phyloP scores from a whole-genome alignment of 2,113 vertebrate species.

The Hyaena hyaena region DNA sequence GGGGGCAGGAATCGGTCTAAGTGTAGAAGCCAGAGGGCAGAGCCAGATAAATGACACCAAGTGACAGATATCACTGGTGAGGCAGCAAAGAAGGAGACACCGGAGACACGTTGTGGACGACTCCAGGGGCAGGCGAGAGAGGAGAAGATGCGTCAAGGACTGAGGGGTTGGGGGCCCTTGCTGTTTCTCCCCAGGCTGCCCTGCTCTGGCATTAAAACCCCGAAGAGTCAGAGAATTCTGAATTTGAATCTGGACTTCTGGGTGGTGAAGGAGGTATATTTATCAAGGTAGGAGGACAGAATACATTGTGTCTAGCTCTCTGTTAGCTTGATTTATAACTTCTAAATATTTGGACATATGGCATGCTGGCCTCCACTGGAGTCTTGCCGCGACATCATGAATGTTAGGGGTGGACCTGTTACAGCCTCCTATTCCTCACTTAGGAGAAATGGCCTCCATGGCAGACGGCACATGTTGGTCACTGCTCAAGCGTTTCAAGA shows the following conservation, averaged over 20 bases:
- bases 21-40: not conserved
- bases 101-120: not conserved
- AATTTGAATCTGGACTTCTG: not conserved
- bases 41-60: not conserved
- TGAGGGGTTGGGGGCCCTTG: accelerated
- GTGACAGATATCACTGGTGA: not conserved
- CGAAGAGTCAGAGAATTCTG: not conserved
- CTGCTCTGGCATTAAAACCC: not conserved
- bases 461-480: not conserved
- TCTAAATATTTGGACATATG: not conserved
- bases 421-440: not conserved
- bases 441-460: not conserved
- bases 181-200: not conserved
- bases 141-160: not conserved
- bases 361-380: not conserved
- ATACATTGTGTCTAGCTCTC: not conserved
- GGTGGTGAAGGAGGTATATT: not conserved
- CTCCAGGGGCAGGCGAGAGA: not conserved
- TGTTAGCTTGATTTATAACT: constrained; percentile 27
- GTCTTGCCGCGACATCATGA: not conserved
- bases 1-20: not conserved
- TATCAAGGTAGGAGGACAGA: not conserved
- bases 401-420: not conserved
- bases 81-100: not conserved
- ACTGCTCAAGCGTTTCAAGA: not conserved